phyloP scores from a whole-genome alignment of 2,113 vertebrate species.

The Orycteropus afer region DNA sequence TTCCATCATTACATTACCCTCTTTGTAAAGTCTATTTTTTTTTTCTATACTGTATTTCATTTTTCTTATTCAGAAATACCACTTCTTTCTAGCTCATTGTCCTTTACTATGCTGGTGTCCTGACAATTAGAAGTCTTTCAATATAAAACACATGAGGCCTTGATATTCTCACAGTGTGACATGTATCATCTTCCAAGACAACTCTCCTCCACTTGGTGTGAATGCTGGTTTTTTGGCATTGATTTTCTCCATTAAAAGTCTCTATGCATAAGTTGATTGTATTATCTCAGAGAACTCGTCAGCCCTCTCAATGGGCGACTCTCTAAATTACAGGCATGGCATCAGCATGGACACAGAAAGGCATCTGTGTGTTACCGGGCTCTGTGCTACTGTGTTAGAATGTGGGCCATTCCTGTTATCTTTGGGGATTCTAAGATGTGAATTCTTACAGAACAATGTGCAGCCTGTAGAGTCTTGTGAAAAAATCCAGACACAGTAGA shows the following conservation, averaged over 20 bases:
- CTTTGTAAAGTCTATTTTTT: background rate
- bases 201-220: background rate
- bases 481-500: background rate
- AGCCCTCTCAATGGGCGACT: background rate
- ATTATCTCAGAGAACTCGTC: background rate
- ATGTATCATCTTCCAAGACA: background rate
- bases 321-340: background rate
- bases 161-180: background rate
- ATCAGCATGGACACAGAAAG: background rate
- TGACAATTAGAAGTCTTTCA: background rate
- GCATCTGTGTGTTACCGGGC: rapidly evolving
- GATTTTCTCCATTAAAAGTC: background rate
- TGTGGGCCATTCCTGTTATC: background rate
- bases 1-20: background rate
- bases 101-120: background rate
- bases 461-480: background rate
- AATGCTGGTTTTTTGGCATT: background rate
- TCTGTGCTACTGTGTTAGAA: too few species aligned
- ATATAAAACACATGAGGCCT: background rate
- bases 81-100: background rate
- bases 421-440: background rate
- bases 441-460: background rate
- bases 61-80: background rate
- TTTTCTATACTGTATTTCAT: background rate
- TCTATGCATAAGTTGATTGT: too few species aligned